Evolutionary conservation across 2,888 invertebrate species (phyloP).

Genomic region (Troides oblongomaculatus): DNA sequence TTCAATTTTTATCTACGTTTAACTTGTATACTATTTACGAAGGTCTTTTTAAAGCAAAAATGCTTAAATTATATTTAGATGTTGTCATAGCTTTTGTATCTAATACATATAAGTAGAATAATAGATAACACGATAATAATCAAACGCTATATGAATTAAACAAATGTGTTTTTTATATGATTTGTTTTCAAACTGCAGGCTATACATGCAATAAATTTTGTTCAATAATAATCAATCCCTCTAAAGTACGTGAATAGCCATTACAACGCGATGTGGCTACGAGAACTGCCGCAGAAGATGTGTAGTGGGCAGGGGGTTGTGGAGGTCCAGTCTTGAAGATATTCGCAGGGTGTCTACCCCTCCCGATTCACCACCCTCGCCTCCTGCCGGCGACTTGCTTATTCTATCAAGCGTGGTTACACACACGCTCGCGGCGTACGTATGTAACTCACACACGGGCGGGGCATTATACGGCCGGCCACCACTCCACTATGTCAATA

Average conservation of each 20-base stretch:
- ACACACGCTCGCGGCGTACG: constrained; percentile 57
- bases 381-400: constrained; percentile 77
- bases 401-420: constrained; percentile 78
- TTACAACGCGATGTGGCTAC: constrained; percentile 72
- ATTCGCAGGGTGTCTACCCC: constrained; percentile 58
- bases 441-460: constrained; percentile 57
- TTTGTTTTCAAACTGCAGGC: background rate
- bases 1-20: too few relatives aligned
- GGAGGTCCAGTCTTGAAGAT: constrained; percentile 78
- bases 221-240: constrained; percentile 40
- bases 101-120: too few relatives aligned
- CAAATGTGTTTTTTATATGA: background rate
- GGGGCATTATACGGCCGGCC: constrained; percentile 77
- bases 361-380: constrained; percentile 41
- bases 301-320: constrained; percentile 73
- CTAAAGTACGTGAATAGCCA: constrained; percentile 70
- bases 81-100: too few relatives aligned
- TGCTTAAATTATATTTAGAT: too few relatives aligned
- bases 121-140: too few relatives aligned
- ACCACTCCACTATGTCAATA: constrained; percentile 81
- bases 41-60: too few relatives aligned
- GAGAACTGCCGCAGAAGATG: constrained; percentile 75
- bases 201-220: constrained; percentile 42
- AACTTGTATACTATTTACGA: too few relatives aligned
- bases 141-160: too few relatives aligned